These are phyloP conservation scores for Phataginus tricuspis DNA, from an alignment of 2,797 vertebrate genomes.

Conservation along the genomic window DNA sequence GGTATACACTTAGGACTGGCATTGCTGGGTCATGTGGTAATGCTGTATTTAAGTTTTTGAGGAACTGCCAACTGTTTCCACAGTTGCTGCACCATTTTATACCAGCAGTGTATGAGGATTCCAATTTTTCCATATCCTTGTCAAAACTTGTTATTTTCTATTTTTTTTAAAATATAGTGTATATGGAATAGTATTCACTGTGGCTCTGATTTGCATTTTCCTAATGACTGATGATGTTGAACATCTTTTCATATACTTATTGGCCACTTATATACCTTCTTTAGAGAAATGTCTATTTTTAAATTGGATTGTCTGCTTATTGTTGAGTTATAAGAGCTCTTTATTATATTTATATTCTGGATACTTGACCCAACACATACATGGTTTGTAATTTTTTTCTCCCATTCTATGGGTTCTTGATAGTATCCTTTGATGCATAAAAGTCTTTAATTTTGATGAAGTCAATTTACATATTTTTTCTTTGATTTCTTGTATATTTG, in stretches of 20 bases:
- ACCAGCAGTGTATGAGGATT: neutral
- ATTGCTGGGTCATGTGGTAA: neutral
- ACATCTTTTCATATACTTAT: neutral
- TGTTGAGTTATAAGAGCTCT: neutral
- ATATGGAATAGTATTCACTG: neutral
- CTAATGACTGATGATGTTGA: neutral
- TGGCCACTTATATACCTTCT: neutral
- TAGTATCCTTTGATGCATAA: neutral
- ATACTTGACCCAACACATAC: neutral
- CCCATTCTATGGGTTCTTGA: neutral
- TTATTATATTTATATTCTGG: neutral
- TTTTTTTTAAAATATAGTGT: neutral
- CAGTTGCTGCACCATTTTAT: neutral
- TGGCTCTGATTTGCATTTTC: neutral
- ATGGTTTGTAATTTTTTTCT: neutral
- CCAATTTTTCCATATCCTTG: neutral
- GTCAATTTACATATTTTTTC: neutral
- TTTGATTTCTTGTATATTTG: neutral
- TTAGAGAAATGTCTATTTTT: neutral
- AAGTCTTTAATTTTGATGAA: neutral
- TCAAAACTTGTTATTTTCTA: neutral
- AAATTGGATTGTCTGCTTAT: neutral
- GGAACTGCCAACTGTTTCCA: neutral
- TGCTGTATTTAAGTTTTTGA: neutral
- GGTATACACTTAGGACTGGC: neutral